Conservation (phyloP, 2,888 invertebrate genomes). For the Apamea epomidion region DNA sequence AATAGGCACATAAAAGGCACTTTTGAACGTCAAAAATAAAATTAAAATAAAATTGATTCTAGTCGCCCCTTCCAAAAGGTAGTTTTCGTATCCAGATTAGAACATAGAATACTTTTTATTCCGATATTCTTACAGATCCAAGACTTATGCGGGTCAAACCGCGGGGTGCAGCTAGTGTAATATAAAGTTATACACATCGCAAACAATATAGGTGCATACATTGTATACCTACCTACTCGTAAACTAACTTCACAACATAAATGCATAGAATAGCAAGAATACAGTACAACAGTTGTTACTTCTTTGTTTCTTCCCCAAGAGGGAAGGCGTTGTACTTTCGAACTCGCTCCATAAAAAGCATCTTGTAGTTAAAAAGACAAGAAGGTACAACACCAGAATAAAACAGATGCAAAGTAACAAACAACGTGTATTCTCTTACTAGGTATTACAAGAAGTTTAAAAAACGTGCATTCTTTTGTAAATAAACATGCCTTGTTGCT, state of each 20-base stretch:
- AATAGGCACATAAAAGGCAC: too few relatives aligned
- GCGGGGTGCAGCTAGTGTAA: neutral
- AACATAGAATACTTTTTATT: neutral
- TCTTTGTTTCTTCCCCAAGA: conserved; percentile 53
- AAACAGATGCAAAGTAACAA: conserved; percentile 39
- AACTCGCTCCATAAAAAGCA: conserved; percentile 53
- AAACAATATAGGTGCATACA: neutral
- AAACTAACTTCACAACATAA: conserved; percentile 31
- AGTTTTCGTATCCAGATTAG: too few relatives aligned
- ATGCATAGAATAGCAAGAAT: conserved; percentile 29
- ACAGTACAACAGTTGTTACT: conserved; percentile 24
- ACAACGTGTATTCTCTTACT: conserved; percentile 28
- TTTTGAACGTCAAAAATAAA: too few relatives aligned
- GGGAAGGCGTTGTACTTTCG: conserved; percentile 32
- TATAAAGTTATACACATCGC: neutral
- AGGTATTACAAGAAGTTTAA: neutral
- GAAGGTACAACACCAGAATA: conserved; percentile 37
- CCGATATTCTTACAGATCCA: neutral
- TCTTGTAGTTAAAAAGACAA: conserved; percentile 40
- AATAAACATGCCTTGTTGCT: conserved; percentile 4
- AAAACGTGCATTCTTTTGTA: conserved; percentile 10
- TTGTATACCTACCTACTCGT: neutral
- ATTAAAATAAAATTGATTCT: too few relatives aligned
- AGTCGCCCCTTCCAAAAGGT: too few relatives aligned
- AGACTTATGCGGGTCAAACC: neutral